Evolutionary conservation across 2,888 invertebrate species (phyloP).

Genomic region (Morpho achilles): DNA sequence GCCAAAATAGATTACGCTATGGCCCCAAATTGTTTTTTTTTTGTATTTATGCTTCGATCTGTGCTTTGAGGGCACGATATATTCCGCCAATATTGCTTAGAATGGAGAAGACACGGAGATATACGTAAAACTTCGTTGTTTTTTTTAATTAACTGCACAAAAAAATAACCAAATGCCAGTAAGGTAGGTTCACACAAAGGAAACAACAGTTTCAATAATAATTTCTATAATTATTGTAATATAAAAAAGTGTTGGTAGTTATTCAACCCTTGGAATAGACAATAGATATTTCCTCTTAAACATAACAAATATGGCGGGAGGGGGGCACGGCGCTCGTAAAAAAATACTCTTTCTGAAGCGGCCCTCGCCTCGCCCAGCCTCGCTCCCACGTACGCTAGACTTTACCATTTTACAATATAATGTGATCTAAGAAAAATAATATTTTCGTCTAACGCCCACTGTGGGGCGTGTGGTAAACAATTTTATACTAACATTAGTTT

Average conservation of each 20-base stretch:
- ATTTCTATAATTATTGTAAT: conserved; percentile 81
- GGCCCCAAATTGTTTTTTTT: too few relatives aligned
- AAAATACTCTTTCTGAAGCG: conserved; percentile 63
- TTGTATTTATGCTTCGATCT: too few relatives aligned
- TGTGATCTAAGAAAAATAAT: conserved; percentile 80
- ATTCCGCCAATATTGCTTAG: too few relatives aligned
- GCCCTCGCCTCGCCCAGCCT: conserved; percentile 28
- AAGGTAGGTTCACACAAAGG: conserved; percentile 21
- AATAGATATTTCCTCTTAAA: conserved; percentile 79
- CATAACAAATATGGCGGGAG: conserved; percentile 67
- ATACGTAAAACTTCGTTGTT: too few relatives aligned
- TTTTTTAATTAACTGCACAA: too few relatives aligned
- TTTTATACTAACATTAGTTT: conserved; percentile 76
- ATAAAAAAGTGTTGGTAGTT: conserved; percentile 80
- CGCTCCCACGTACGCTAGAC: conserved; percentile 54
- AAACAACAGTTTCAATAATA: conserved; percentile 73
- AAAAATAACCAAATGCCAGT: too few relatives aligned
- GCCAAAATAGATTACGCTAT: too few relatives aligned
- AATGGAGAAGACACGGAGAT: not conserved
- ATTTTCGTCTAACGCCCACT: conserved; percentile 73
- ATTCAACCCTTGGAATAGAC: conserved; percentile 78
- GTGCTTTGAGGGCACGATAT: too few relatives aligned
- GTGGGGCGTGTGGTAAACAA: conserved; percentile 70
- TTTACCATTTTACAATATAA: conserved; percentile 75
- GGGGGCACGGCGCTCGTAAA: conserved; percentile 56